Conservation (phyloP, 2,797 vertebrate genomes). For the Gila robusta region DNA sequence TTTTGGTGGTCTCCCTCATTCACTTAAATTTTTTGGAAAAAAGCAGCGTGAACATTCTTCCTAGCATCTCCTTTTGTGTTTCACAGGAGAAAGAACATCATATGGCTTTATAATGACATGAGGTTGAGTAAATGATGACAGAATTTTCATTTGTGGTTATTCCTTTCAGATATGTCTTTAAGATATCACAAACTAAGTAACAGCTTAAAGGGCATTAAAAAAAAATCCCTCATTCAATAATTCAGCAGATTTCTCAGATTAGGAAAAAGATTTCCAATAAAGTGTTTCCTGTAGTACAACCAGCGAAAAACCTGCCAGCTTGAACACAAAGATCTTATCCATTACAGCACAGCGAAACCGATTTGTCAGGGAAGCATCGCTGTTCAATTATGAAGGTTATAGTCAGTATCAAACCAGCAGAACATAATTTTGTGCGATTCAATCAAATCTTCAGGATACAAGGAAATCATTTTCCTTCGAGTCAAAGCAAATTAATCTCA, state of each 20-base stretch:
- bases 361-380: neutral
- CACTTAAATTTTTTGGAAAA: neutral
- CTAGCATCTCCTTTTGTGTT: neutral
- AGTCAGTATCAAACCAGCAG: constrained; percentile 19
- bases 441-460: constrained; percentile 9
- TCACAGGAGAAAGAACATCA: neutral
- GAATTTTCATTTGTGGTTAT: neutral
- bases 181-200: neutral
- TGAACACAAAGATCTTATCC: neutral
- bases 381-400: constrained; percentile 16
- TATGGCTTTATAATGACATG: neutral
- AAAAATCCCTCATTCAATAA: neutral
- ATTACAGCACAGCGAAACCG: neutral
- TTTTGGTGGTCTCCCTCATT: neutral
- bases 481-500: constrained; percentile 8
- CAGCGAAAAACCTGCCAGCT: neutral
- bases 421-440: neutral
- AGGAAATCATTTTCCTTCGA: neutral
- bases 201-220: neutral
- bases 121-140: neutral
- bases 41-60: neutral
- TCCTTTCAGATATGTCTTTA: neutral
- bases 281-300: neutral
- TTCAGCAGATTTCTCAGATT: neutral
- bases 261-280: neutral